A percentile compares a stretch with the other conserved stretches of the same genome.
Conservation (phyloP, 35 echinoderm and acorn worm genomes). For the Heliocidaris erythrogramma region DNA sequence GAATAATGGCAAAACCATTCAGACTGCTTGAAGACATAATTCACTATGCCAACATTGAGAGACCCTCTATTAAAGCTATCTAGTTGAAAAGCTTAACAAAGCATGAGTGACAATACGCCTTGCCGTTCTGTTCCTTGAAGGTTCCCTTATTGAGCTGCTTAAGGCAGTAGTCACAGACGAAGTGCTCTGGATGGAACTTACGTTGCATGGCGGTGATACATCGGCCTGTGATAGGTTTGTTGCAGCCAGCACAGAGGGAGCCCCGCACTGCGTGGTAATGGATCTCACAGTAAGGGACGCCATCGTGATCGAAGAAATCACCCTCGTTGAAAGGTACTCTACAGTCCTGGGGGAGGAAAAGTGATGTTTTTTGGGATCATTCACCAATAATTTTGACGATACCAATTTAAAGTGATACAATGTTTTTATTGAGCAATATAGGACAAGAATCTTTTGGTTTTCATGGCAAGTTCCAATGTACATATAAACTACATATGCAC, state of each 20-base stretch:
- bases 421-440: not conserved
- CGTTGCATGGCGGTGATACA: constrained; percentile 98
- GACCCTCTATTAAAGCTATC: not conserved
- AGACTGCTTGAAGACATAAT: no score
- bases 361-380: not conserved
- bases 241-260: constrained; percentile 89
- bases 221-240: constrained; percentile 92
- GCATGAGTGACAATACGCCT: constrained; percentile 94
- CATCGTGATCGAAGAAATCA: constrained; percentile 94
- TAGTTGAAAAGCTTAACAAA: constrained; percentile 94
- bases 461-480: not conserved
- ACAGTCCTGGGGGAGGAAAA: constrained; percentile 76
- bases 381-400: not conserved
- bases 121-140: constrained; percentile 99
- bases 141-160: constrained; percentile 99
- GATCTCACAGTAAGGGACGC: constrained; percentile 96
- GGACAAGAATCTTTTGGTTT: not conserved
- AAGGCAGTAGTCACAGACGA: constrained; percentile 94
- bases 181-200: constrained; percentile 99
- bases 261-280: constrained; percentile 94
- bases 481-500: not conserved
- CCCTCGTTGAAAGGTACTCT: constrained; percentile 88
- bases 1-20: no score
- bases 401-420: not conserved
- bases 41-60: not conserved